Evolutionary conservation across 2,113 vertebrate genomes (phyloP).

Genomic region (Lynx canadensis): DNA sequence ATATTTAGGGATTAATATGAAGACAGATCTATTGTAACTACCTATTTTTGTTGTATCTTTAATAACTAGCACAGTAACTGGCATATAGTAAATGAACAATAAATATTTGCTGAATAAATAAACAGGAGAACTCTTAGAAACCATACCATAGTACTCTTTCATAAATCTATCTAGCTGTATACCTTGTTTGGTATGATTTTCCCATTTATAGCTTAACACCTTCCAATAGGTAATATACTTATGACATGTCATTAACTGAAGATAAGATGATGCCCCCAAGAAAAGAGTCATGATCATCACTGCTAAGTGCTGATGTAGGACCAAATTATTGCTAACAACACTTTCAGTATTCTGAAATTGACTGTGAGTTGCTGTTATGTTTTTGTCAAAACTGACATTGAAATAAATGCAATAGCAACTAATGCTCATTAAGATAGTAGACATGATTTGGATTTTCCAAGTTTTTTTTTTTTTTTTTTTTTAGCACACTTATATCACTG

Average conservation of each 20-base stretch:
- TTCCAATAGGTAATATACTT: not conserved
- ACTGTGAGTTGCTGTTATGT: not conserved
- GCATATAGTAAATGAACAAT: not conserved
- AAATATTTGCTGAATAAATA: conserved; percentile 38
- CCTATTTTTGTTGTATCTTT: not conserved
- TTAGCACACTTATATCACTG: not conserved
- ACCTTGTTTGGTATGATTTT: not conserved
- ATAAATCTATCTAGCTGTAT: not conserved
- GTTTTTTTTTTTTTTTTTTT: not conserved
- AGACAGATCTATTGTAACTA: not conserved
- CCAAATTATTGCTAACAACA: not conserved
- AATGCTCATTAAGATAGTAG: not conserved
- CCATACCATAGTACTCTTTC: not conserved
- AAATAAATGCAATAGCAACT: not conserved
- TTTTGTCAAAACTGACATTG: conserved; percentile 3
- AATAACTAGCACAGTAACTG: not conserved
- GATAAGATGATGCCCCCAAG: not conserved
- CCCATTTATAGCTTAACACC: not conserved
- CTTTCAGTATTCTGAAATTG: not conserved
- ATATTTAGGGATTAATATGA: not conserved
- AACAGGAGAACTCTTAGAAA: not conserved
- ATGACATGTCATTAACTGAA: not conserved
- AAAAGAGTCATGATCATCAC: not conserved
- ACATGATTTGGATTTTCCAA: not conserved
- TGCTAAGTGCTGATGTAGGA: not conserved